Conservation (phyloP, 1,140 invertebrate genomes). For the Cotesia typhae region DNA sequence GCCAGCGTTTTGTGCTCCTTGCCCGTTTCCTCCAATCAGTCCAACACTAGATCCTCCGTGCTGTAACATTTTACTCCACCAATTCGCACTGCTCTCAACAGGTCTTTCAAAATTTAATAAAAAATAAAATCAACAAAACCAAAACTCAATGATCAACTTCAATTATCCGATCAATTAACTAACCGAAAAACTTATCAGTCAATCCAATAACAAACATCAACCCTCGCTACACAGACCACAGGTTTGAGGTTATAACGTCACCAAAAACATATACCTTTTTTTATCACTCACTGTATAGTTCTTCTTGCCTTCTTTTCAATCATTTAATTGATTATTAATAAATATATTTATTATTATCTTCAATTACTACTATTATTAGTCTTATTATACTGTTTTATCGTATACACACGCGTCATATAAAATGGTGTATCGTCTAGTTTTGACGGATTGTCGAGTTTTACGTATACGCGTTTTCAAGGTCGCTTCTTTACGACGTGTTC, state of each 20-base stretch:
- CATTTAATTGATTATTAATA: background rate
- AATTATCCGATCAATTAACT: background rate
- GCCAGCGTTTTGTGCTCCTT: slow-evolving; percentile 63
- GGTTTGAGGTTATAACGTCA: too few species aligned
- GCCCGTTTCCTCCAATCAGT: slow-evolving; percentile 76
- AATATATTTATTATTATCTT: background rate
- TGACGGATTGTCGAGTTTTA: slow-evolving; percentile 44
- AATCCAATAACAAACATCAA: too few species aligned
- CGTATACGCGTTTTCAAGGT: slow-evolving; percentile 46
- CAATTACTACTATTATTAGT: background rate
- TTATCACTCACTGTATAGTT: background rate
- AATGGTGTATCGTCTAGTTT: slow-evolving; percentile 36
- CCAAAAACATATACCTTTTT: slow-evolving; percentile 27
- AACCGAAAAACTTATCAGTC: too few species aligned
- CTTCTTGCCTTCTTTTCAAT: too few species aligned
- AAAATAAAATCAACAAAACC: slow-evolving; percentile 26
- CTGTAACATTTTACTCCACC: slow-evolving; percentile 77
- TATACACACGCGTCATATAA: slow-evolving; percentile 36
- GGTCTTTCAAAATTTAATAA: slow-evolving; percentile 50
- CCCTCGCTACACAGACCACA: too few species aligned
- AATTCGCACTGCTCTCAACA: slow-evolving; percentile 71
- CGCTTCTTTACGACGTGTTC: slow-evolving; percentile 40
- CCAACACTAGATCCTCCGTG: slow-evolving; percentile 73
- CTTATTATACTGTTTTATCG: slow-evolving; percentile 1
- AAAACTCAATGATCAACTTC: slow-evolving; percentile 8